Conservation (phyloP, 2,888 invertebrate genomes). For the Platypus cylindrus region DNA sequence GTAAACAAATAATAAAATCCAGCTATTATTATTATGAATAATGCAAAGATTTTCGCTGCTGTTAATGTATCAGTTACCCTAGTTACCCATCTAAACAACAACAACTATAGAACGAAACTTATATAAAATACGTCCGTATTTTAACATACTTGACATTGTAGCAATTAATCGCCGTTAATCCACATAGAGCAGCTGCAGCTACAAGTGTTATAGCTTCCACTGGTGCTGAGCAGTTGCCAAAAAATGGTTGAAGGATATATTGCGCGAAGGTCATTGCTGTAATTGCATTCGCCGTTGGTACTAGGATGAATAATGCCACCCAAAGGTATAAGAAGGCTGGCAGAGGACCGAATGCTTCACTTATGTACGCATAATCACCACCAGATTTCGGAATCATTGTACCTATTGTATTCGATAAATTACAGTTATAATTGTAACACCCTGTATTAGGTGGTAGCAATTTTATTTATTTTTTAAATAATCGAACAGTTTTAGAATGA, state of each 20-base stretch:
- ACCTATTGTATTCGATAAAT: constrained; percentile 37
- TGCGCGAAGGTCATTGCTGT: constrained; percentile 92
- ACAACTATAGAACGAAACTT: too few relatives aligned
- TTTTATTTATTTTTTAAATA: not conserved
- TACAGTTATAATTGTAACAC: not conserved
- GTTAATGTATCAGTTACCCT: constrained; percentile 89
- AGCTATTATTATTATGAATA: constrained; percentile 69
- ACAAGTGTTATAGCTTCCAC: constrained; percentile 57
- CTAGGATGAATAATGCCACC: constrained; percentile 76
- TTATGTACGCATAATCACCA: constrained; percentile 94
- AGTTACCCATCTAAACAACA: constrained; percentile 58
- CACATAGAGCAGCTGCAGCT: constrained; percentile 80
- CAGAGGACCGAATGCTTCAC: constrained; percentile 81
- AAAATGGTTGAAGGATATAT: constrained; percentile 82
- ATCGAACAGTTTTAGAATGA: not conserved
- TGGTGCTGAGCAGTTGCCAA: constrained; percentile 69
- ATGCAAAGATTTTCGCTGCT: constrained; percentile 76
- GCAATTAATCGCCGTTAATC: constrained; percentile 65
- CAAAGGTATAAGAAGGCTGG: constrained; percentile 92
- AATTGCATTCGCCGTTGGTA: constrained; percentile 94
- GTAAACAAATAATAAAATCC: constrained; percentile 61
- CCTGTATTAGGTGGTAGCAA: not conserved
- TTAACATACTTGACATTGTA: constrained; percentile 72
- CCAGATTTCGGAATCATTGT: constrained; percentile 85
- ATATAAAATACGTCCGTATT: too few relatives aligned